Percentiles rank a stretch among this genome's conserved stretches.
phyloP scores from a whole-genome alignment of 2,797 vertebrate genomes.

The Merluccius polli region DNA sequence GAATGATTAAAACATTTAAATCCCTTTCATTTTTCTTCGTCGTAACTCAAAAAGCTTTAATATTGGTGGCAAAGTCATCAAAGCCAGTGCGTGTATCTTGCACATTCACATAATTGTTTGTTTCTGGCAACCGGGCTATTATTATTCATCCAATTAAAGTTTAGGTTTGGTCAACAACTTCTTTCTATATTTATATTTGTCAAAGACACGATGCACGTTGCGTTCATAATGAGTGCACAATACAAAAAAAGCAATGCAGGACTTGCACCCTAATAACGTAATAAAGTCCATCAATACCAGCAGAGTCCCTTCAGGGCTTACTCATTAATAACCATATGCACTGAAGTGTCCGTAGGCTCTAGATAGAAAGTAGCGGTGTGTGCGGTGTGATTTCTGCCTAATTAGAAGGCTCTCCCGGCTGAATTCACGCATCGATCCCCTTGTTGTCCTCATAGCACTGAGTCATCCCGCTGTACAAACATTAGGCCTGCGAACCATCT shows the following conservation, averaged over 20 bases:
- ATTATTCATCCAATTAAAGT: not conserved
- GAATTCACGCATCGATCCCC: constrained; percentile 32
- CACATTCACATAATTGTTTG: not conserved
- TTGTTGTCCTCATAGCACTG: constrained; percentile 36
- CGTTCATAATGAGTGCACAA: not conserved
- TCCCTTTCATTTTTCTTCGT: not conserved
- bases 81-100: not conserved
- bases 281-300: not conserved
- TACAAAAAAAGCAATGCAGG: too few relatives aligned
- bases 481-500: constrained; percentile 35
- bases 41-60: not conserved
- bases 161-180: not conserved
- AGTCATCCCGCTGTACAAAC: constrained; percentile 48
- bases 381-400: not conserved
- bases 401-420: constrained; percentile 9
- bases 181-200: not conserved
- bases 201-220: not conserved
- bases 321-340: not conserved
- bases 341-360: not conserved
- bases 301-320: not conserved
- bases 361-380: not conserved
- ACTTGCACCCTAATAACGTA: not conserved
- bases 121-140: not conserved
- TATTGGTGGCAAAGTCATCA: not conserved
- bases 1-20: not conserved